Percentiles rank a stretch among this genome's conserved stretches.
Evolutionary conservation across 2,888 invertebrate genomes (phyloP).

Genomic region (Oegoconia quadripuncta): DNA sequence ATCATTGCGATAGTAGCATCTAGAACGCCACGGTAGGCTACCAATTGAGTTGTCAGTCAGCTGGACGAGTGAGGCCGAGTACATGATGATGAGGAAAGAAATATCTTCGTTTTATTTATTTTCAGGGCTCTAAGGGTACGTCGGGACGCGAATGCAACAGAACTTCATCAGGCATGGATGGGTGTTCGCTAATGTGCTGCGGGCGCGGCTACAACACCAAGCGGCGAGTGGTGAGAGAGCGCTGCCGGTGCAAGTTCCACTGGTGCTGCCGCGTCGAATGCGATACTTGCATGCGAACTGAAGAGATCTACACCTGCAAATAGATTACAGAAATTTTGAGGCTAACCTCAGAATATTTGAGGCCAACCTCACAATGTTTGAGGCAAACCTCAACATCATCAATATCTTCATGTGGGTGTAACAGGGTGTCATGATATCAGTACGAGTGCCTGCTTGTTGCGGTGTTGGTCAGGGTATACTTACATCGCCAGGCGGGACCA

Average conservation of each 20-base stretch:
- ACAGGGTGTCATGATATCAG: no score
- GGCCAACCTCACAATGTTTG: no score
- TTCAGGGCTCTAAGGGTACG: conserved; percentile 79
- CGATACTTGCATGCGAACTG: conserved; percentile 89
- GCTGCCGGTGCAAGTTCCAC: conserved; percentile 96
- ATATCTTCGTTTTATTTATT: conserved; percentile 3
- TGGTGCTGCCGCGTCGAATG: conserved; percentile 98
- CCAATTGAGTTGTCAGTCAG: no score
- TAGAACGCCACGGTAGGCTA: no score
- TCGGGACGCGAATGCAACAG: conserved; percentile 85
- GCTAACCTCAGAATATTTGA: no score
- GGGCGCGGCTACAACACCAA: conserved; percentile 95
- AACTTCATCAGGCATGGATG: conserved; percentile 88
- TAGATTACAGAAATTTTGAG: no score
- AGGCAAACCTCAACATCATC: no score
- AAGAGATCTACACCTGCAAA: conserved; percentile 94
- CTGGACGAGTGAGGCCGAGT: neutral
- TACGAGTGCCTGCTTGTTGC: no score
- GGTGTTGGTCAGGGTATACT: no score
- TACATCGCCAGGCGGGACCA: no score
- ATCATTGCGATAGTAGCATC: no score
- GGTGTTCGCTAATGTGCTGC: conserved; percentile 94
- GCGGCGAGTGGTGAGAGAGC: conserved; percentile 85
- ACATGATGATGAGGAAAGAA: neutral
- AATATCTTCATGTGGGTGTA: no score